Percentiles rank a stretch among this genome's conserved stretches.
Conservation (phyloP, 2,113 vertebrate genomes). For the Micronycteris hirsuta region DNA sequence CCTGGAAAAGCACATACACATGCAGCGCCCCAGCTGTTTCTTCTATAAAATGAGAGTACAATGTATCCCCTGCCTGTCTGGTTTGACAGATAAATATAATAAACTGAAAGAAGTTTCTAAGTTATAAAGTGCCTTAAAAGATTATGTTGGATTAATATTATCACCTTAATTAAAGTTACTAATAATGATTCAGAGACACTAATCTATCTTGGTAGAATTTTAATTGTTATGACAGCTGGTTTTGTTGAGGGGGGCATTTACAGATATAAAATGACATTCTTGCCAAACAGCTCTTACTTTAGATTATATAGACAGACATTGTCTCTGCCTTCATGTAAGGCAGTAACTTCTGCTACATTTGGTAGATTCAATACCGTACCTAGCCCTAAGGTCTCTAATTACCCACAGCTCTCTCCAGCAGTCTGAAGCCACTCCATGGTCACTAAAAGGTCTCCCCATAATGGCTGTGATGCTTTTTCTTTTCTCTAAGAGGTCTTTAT, state of each 20-base stretch:
- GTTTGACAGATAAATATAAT: not conserved
- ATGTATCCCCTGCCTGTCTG: not conserved
- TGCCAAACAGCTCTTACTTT: not conserved
- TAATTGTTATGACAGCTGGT: not conserved
- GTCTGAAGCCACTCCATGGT: not conserved
- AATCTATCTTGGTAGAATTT: not conserved
- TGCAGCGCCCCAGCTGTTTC: not conserved
- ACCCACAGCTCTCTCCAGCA: not conserved
- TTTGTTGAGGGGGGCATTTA: not conserved
- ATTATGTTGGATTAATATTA: not conserved
- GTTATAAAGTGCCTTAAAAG: not conserved
- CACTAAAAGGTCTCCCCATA: not conserved
- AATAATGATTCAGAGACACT: not conserved
- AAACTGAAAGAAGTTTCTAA: not conserved
- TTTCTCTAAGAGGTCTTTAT: constrained; percentile 68
- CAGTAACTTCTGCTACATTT: not conserved
- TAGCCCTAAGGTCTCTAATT: not conserved
- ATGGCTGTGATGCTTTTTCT: not conserved
- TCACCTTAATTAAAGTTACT: not conserved
- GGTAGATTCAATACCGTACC: not conserved
- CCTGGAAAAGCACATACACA: too few relatives aligned
- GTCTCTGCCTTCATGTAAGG: not conserved
- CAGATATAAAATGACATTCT: not conserved
- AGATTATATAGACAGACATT: not conserved
- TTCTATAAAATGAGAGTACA: not conserved